Evolutionary conservation across 2,797 vertebrate species (phyloP).

Genomic region (Halcyon chelicuti): DNA sequence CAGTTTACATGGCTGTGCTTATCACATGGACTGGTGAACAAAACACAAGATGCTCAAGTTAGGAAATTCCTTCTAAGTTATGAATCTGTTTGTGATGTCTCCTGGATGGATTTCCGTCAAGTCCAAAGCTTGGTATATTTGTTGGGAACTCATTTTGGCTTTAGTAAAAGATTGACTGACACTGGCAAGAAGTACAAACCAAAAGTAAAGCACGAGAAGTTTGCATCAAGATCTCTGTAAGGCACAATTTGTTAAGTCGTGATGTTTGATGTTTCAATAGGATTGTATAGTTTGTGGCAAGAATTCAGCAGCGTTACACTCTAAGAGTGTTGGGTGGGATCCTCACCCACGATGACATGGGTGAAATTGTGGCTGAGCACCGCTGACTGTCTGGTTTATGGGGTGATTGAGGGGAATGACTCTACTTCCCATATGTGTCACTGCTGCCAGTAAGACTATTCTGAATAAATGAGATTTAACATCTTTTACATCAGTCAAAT

Average conservation of each 20-base stretch:
- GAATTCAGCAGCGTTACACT: neutral
- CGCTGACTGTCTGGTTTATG: neutral
- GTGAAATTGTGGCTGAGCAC: neutral
- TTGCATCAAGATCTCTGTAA: neutral
- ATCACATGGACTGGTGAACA: neutral
- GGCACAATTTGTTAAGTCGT: neutral
- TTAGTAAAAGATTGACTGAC: neutral
- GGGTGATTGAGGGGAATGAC: neutral
- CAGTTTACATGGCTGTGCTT: neutral
- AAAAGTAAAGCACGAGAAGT: neutral
- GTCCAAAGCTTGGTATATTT: neutral
- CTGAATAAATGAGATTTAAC: neutral
- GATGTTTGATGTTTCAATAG: neutral
- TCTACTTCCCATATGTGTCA: neutral
- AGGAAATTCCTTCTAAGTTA: neutral
- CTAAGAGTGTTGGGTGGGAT: neutral
- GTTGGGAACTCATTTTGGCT: neutral
- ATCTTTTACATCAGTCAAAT: neutral
- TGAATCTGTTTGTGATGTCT: neutral
- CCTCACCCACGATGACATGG: neutral
- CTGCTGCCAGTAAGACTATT: neutral
- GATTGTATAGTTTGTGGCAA: neutral
- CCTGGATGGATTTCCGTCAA: neutral
- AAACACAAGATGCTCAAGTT: neutral
- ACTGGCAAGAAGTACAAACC: neutral